Conservation (phyloP, 2,113 vertebrate genomes). For the Paralichthys olivaceus region DNA sequence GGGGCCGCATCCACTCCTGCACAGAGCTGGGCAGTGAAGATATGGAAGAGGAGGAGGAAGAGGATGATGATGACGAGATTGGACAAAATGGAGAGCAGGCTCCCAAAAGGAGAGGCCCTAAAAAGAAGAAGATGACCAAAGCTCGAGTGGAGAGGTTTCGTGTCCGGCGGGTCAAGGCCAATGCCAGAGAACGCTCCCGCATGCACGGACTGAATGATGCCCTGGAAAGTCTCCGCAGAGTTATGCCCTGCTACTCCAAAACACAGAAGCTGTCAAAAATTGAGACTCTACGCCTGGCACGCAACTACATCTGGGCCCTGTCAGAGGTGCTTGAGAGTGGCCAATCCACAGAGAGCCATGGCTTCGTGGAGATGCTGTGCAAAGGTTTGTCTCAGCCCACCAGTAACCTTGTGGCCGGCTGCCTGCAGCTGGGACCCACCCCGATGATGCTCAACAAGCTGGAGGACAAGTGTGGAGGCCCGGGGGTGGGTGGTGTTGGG, state of each 20-base stretch:
- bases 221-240: slow-evolving; percentile 90
- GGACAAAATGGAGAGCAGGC: slow-evolving; percentile 84
- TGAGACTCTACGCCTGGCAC: slow-evolving; percentile 93
- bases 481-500: slow-evolving; percentile 72
- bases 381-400: slow-evolving; percentile 99
- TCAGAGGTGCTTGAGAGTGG: slow-evolving; percentile 94
- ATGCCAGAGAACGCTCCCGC: slow-evolving; percentile 91
- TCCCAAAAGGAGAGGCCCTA: slow-evolving; percentile 94
- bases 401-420: slow-evolving; percentile 96
- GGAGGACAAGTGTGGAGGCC: slow-evolving; percentile 86
- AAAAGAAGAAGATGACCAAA: slow-evolving; percentile 99
- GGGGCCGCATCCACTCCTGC: slow-evolving; percentile 59
- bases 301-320: slow-evolving; percentile 98
- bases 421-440: slow-evolving; percentile 89
- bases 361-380: slow-evolving; percentile 96
- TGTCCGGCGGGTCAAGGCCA: slow-evolving; percentile 91
- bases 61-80: slow-evolving; percentile 85
- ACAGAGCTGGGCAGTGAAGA: slow-evolving; percentile 83
- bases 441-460: slow-evolving; percentile 85
- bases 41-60: slow-evolving; percentile 86
- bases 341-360: slow-evolving; percentile 90
- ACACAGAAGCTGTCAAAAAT: slow-evolving; percentile 98
- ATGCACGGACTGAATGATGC: slow-evolving; percentile 98
- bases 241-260: slow-evolving; percentile 99
- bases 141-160: slow-evolving; percentile 92